phyloP scores from a whole-genome alignment of 2,888 invertebrate species.

The Sesia bembeciformis region DNA sequence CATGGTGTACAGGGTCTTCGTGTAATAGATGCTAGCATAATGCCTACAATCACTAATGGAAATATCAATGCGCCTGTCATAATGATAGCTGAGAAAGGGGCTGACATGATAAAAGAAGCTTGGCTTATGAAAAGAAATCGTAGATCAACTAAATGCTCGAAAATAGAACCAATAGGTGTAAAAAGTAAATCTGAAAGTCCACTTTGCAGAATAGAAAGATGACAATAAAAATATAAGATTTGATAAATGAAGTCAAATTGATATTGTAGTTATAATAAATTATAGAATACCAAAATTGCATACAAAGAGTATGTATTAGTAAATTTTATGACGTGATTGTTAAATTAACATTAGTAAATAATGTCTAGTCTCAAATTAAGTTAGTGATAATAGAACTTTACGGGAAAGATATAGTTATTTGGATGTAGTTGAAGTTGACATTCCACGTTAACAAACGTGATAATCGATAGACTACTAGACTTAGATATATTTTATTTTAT shows the following conservation, averaged over 20 bases:
- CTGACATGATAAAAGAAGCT: constrained; percentile 84
- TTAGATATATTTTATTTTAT: too few species aligned
- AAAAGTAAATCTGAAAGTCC: constrained; percentile 15
- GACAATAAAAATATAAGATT: constrained; percentile 17
- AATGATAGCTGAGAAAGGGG: constrained; percentile 91
- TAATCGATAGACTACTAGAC: too few species aligned
- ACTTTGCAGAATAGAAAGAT: constrained; percentile 40
- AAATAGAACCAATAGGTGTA: constrained; percentile 23
- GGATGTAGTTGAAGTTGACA: too few species aligned
- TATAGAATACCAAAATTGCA: not conserved
- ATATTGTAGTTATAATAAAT: not conserved
- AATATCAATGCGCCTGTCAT: constrained; percentile 91
- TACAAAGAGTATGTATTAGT: not conserved
- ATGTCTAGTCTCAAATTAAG: not conserved
- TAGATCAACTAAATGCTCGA: constrained; percentile 36
- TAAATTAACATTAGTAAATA: not conserved
- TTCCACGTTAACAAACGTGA: too few species aligned
- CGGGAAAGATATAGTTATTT: too few species aligned
- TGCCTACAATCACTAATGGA: constrained; percentile 90
- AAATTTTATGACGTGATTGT: not conserved
- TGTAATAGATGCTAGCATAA: constrained; percentile 90
- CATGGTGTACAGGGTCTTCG: constrained; percentile 85
- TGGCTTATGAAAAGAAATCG: constrained; percentile 67
- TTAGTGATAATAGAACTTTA: not conserved
- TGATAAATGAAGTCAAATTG: not conserved